Conservation (phyloP, 2,797 vertebrate genomes). For the Choloepus didactylus region DNA sequence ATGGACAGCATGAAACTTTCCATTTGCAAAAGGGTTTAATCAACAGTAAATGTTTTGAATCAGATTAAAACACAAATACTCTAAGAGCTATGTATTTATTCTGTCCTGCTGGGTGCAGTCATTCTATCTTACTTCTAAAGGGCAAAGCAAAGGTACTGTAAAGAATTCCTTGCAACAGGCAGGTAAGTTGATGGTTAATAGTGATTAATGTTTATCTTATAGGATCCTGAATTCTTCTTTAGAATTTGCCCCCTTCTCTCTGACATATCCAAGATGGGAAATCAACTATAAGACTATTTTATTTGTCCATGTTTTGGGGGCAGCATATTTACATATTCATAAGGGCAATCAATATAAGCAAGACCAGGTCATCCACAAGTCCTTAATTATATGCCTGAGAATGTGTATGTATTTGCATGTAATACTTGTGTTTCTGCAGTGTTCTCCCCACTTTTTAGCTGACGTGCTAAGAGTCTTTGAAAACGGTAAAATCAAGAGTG, state of each 20-base stretch:
- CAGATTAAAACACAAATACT: constrained; percentile 80
- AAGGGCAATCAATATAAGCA: constrained; percentile 88
- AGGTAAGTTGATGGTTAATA: constrained; percentile 79
- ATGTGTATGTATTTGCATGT: constrained; percentile 87
- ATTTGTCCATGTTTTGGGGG: constrained; percentile 85
- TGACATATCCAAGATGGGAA: constrained; percentile 84
- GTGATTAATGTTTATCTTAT: constrained; percentile 74
- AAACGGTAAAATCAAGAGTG: constrained; percentile 87
- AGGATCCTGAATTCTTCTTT: constrained; percentile 74
- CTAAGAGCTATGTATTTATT: constrained; percentile 78
- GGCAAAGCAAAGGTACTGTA: constrained; percentile 70
- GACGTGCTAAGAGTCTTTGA: constrained; percentile 86
- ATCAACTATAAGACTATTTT: constrained; percentile 80
- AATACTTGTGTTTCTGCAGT: constrained; percentile 86
- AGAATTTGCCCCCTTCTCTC: constrained; percentile 77
- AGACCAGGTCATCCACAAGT: constrained; percentile 84
- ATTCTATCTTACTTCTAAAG: constrained; percentile 73
- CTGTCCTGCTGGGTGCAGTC: constrained; percentile 59
- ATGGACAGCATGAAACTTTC: constrained; percentile 63
- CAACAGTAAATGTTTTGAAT: constrained; percentile 79
- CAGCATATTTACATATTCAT: constrained; percentile 84
- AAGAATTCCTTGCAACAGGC: constrained; percentile 72
- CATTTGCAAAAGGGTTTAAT: constrained; percentile 74
- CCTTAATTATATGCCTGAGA: constrained; percentile 87
- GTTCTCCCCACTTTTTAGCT: constrained; percentile 84